phyloP scores from a whole-genome alignment of 2,888 invertebrate genomes.

The Drosophila basisetae region DNA sequence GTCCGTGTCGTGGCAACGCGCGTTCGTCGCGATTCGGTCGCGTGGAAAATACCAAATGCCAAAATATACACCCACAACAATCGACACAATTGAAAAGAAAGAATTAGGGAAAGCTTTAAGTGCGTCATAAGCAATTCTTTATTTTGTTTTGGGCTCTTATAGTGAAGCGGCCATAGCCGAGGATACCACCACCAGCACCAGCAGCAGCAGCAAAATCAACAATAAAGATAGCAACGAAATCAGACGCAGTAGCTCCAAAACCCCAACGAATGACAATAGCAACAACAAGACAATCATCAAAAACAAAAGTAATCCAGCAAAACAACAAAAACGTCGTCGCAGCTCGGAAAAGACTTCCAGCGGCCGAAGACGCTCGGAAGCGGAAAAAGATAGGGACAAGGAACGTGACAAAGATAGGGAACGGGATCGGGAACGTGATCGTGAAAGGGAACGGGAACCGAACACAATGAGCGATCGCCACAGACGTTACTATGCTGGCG shows the following conservation, averaged over 20 bases:
- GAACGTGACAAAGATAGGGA: constrained; percentile 42
- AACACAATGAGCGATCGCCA: constrained; percentile 83
- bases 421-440: constrained; percentile 46
- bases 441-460: constrained; percentile 46
- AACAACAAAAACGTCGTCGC: constrained; percentile 67
- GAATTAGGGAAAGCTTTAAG: constrained; percentile 36
- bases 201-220: constrained; percentile 29
- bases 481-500: constrained; percentile 83
- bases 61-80: constrained; percentile 19
- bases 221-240: constrained; percentile 45
- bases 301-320: constrained; percentile 41
- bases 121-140: constrained; percentile 52
- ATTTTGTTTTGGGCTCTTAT: constrained; percentile 74
- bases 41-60: constrained; percentile 49
- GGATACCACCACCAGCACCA: constrained; percentile 52
- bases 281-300: constrained; percentile 51
- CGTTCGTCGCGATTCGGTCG: constrained; percentile 73
- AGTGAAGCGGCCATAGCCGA: constrained; percentile 61
- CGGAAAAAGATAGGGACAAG: constrained; percentile 41
- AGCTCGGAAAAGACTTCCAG: constrained; percentile 69
- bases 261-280: constrained; percentile 70
- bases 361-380: constrained; percentile 60
- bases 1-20: constrained; percentile 80
- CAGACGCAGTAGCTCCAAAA: constrained; percentile 69
- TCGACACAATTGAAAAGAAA: constrained; percentile 13